Percentiles rank a stretch among this genome's conserved stretches.
Conservation (phyloP, 53 echinoderm and acorn worm genomes). For the Crossaster papposus region DNA sequence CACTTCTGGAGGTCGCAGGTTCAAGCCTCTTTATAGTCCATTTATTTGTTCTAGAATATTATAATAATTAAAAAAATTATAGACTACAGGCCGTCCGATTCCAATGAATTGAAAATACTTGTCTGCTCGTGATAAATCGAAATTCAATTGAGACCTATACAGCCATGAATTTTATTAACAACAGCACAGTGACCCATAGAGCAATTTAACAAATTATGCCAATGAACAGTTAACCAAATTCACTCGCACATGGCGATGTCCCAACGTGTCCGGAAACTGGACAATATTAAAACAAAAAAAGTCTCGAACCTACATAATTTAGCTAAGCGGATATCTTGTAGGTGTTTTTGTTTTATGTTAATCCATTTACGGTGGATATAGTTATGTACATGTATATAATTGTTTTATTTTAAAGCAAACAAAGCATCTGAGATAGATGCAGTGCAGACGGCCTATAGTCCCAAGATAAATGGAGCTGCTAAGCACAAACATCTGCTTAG, state of each 20-base stretch:
- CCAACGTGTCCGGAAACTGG: neutral
- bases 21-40: too few species aligned
- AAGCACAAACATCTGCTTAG: too few species aligned
- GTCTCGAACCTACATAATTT: too few species aligned
- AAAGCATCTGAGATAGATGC: too few species aligned
- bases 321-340: too few species aligned
- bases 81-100: neutral
- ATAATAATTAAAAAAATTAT: neutral
- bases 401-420: too few species aligned
- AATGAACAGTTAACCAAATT: neutral
- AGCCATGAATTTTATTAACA: neutral
- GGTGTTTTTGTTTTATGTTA: too few species aligned
- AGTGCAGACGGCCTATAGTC: too few species aligned
- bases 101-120: conserved; percentile 6
- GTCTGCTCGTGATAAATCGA: neutral
- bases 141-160: neutral
- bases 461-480: too few species aligned
- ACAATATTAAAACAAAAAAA: neutral
- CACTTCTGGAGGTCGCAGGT: too few species aligned
- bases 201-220: neutral
- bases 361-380: too few species aligned
- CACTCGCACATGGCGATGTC: neutral
- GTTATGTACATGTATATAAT: too few species aligned
- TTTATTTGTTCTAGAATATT: neutral
- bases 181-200: neutral